Conservation (phyloP, 2,113 vertebrate species). For the Bubo blakistoni region DNA sequence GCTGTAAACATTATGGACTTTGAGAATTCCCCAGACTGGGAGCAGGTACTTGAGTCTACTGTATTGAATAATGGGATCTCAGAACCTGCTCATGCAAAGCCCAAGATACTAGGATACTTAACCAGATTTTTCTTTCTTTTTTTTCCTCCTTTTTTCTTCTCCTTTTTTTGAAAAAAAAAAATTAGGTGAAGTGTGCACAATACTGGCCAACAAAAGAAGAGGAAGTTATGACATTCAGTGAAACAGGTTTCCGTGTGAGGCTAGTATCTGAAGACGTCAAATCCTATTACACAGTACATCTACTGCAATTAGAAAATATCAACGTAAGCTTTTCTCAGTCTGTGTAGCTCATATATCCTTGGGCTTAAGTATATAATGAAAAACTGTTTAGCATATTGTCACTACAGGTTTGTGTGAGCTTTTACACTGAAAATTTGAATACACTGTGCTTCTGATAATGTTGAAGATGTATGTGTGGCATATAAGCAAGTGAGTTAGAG, state of each 20-base stretch:
- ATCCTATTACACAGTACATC: conserved; percentile 89
- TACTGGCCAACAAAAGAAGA: conserved; percentile 93
- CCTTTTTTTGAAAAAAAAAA: neutral
- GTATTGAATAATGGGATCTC: neutral
- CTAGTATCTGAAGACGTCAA: conserved; percentile 90
- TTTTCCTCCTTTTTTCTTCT: neutral
- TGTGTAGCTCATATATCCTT: neutral
- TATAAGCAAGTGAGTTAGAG: neutral
- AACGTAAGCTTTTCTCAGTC: conserved; percentile 77
- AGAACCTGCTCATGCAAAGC: neutral
- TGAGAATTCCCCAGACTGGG: neutral
- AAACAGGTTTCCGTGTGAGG: conserved; percentile 89
- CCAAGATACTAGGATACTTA: neutral
- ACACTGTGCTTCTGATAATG: neutral
- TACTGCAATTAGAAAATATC: conserved; percentile 88
- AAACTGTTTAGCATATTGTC: neutral
- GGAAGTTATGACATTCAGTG: conserved; percentile 85
- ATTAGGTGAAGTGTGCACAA: conserved; percentile 95
- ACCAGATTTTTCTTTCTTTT: neutral
- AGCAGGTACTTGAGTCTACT: neutral
- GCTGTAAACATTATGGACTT: neutral
- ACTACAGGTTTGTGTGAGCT: neutral
- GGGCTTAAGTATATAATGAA: neutral
- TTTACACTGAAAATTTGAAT: neutral
- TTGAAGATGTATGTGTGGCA: neutral